Evolutionary conservation across 2,113 vertebrate genomes (phyloP), one percentile per base, ranked within the genome.

Genomic region (Oncorhynchus keta): DNA sequence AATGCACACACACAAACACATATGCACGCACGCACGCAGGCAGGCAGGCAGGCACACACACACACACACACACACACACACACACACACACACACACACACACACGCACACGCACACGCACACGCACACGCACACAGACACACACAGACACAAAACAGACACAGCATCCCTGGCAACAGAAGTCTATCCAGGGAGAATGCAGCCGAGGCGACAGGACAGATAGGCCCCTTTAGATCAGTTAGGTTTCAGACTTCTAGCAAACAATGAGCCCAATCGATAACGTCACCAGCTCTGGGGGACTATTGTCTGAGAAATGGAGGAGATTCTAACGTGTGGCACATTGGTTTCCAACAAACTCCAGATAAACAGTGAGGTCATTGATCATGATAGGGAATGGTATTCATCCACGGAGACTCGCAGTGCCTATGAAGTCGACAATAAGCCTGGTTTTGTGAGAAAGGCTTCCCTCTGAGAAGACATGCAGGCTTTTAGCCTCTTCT

Each of bases 221-320:
- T 79, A 69, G 77, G 71, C 66, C 74, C 79, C 81, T 83, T 86
- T 82, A 74, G 75, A 83, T 86, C 76, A 73, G 71, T 82, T 75
- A 67, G 72, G 70, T 74, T 48, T 74, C 83, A 87, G 80, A 88
- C 79, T 77, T 85, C 78, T 51, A 82, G 28, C 70, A 86, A 87
- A 78, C 88, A 91, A 84, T 85, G 84, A 86, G 79, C 20, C 30
- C 72, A 82, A 87, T 79, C 81, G 77, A 91, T 92, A 88, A 76
- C 83, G 88, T 90, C 86, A 81, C 76, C 4, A 24, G 61, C 75
- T 65, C 64, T 51, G 35, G 66, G 57, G 73, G 74, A 61, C 39
- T 45, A 45, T 45, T 45, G 39, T 45, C 39, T 45, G 39, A 45
- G 39, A 45, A 45, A 45, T 45, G 39, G 39, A 45, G 39, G 39